Evolutionary conservation across 2,113 vertebrate genomes (phyloP).

Genomic region (Alethe castanea): DNA sequence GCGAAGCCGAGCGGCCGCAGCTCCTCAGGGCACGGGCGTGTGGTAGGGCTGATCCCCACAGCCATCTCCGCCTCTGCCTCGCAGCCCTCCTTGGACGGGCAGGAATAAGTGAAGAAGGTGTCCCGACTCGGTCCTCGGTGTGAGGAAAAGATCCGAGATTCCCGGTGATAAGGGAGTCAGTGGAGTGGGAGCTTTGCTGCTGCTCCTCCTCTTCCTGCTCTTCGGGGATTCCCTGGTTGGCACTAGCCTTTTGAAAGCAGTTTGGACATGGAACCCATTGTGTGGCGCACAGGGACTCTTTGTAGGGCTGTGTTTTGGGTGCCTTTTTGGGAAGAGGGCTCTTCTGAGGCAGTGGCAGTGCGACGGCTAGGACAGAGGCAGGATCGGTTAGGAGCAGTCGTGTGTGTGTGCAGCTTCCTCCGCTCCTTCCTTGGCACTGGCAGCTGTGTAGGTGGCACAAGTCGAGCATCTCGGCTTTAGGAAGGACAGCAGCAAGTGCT

Average conservation of each 20-base stretch:
- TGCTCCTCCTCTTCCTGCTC: not conserved
- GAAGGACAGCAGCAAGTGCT: slow-evolving; percentile 68
- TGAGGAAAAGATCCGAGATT: not conserved
- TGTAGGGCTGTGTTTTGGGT: not conserved
- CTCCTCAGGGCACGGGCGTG: not conserved
- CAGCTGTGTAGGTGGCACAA: not conserved
- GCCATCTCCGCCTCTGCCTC: not conserved
- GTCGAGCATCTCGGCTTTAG: not conserved
- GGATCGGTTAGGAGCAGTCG: not conserved
- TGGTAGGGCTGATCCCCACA: not conserved
- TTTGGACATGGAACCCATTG: not conserved
- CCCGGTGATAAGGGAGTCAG: not conserved
- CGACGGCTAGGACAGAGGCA: not conserved
- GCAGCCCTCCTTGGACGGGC: not conserved
- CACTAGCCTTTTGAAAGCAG: not conserved
- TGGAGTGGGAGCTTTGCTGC: not conserved
- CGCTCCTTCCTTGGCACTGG: not conserved
- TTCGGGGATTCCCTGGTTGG: not conserved
- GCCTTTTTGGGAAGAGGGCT: not conserved
- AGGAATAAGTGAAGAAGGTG: not conserved
- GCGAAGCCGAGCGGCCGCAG: not conserved
- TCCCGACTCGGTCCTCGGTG: not conserved
- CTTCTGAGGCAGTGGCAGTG: not conserved
- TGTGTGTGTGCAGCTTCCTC: not conserved
- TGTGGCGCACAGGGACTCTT: rapidly evolving